Conservation (phyloP, 2,888 invertebrate genomes). For the Caenorhabditis sulstoni region DNA sequence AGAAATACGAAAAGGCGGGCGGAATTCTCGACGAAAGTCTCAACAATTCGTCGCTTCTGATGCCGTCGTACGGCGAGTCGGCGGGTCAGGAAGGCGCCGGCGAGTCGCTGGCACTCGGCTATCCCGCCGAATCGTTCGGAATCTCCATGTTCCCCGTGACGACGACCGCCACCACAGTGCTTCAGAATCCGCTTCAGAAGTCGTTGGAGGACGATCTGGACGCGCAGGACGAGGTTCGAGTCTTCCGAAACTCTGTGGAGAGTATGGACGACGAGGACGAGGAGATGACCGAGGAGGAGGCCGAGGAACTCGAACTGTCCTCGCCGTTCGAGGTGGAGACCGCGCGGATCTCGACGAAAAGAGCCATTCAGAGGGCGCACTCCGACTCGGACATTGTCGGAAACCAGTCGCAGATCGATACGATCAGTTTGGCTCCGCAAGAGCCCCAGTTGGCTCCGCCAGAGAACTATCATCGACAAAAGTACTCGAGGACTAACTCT, state of each 20-base stretch:
- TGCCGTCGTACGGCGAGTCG: slow-evolving; percentile 28
- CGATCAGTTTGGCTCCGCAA: slow-evolving; percentile 18
- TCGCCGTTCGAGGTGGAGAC: slow-evolving; percentile 40
- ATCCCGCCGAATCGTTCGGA: no score
- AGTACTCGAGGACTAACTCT: slow-evolving; percentile 29
- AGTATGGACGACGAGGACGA: slow-evolving; percentile 25
- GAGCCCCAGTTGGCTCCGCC: slow-evolving; percentile 7
- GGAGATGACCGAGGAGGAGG: slow-evolving; percentile 39
- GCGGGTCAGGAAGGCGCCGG: slow-evolving; percentile 56
- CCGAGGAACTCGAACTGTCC: slow-evolving; percentile 32
- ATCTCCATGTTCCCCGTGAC: neutral
- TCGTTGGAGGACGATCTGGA: slow-evolving; percentile 61
- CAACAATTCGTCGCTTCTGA: slow-evolving; percentile 51
- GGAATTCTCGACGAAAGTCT: slow-evolving; percentile 46
- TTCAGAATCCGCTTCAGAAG: slow-evolving; percentile 37
- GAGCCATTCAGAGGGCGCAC: slow-evolving; percentile 4
- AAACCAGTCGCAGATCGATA: slow-evolving; percentile 2
- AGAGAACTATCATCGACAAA: slow-evolving; percentile 2
- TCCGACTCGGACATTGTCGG: slow-evolving; percentile 49
- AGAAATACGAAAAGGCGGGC: slow-evolving; percentile 26
- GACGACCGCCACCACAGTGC: neutral
- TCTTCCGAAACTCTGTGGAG: slow-evolving; percentile 59
- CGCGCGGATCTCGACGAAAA: neutral
- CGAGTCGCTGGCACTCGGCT: slow-evolving; percentile 29
- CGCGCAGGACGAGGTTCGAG: slow-evolving; percentile 57